Percentiles rank a stretch among this genome's conserved stretches.
These are phyloP conservation scores for Bombus picipes DNA, from an alignment of 1,140 invertebrate genomes.

Conservation along the genomic window DNA sequence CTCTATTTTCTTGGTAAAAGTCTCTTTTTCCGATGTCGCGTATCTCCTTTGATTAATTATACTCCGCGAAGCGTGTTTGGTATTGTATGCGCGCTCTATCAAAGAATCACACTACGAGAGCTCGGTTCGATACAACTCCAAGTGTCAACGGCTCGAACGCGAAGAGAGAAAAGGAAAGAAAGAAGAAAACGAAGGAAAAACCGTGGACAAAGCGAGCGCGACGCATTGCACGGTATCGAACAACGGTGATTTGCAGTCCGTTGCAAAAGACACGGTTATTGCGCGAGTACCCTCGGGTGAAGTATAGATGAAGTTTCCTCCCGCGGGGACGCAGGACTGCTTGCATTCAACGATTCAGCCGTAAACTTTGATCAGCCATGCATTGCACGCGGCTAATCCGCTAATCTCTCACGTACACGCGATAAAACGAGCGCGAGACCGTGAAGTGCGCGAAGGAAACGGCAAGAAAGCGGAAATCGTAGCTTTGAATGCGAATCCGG, in stretches of 20 bases:
- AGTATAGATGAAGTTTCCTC: slow-evolving; percentile 40
- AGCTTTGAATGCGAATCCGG: neutral
- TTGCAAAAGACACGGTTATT: slow-evolving; percentile 41
- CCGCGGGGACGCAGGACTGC: slow-evolving; percentile 2
- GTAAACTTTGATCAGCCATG: slow-evolving; percentile 62
- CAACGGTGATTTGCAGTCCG: slow-evolving; percentile 25
- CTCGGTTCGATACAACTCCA: neutral
- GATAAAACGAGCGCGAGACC: slow-evolving; percentile 47
- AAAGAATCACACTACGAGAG: neutral
- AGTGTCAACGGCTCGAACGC: too few species aligned
- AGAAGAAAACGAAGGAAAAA: neutral
- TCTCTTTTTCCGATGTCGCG: neutral
- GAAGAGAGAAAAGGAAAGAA: neutral
- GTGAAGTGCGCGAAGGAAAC: neutral
- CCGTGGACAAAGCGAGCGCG: slow-evolving; percentile 19
- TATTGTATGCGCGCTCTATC: neutral
- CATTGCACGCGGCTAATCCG: slow-evolving; percentile 55
- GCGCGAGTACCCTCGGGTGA: slow-evolving; percentile 22
- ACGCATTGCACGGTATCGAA: slow-evolving; percentile 30
- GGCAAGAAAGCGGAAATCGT: neutral
- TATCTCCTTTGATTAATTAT: neutral
- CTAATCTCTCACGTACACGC: slow-evolving; percentile 62
- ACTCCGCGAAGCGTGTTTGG: too few species aligned
- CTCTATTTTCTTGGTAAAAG: neutral
- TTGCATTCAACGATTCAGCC: slow-evolving; percentile 29